These are phyloP conservation scores for Clunio marinus DNA, from an alignment of 2,888 invertebrate species.

Conservation along the genomic window DNA sequence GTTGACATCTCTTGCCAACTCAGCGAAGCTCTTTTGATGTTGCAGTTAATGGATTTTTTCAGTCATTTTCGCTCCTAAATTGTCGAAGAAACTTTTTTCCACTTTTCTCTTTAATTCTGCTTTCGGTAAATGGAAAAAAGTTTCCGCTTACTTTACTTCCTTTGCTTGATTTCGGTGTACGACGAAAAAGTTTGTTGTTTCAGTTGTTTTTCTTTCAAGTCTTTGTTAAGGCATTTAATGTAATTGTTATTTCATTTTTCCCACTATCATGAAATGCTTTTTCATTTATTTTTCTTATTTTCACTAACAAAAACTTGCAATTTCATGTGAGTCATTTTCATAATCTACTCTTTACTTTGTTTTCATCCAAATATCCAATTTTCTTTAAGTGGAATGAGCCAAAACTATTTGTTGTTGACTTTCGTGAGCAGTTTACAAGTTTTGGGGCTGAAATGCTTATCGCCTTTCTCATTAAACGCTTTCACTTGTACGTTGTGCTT, in stretches of 20 bases:
- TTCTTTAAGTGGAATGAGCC: not conserved
- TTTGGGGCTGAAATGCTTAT: slow-evolving; percentile 35
- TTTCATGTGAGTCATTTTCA: slow-evolving; percentile 34
- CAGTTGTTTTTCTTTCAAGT: slow-evolving; percentile 32
- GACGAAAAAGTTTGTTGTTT: slow-evolving; percentile 30
- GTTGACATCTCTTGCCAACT: not conserved
- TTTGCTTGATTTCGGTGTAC: slow-evolving; percentile 9
- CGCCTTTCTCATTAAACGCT: slow-evolving; percentile 33
- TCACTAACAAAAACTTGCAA: slow-evolving; percentile 29
- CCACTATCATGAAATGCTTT: not conserved
- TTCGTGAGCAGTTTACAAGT: slow-evolving; percentile 32
- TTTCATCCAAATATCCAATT: not conserved
- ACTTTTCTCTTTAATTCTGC: not conserved
- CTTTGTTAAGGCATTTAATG: slow-evolving; percentile 29
- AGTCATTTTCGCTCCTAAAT: slow-evolving; percentile 12
- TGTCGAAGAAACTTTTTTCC: slow-evolving; percentile 17
- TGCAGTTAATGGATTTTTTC: slow-evolving; percentile 36
- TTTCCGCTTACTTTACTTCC: not conserved
- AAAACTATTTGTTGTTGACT: slow-evolving; percentile 34
- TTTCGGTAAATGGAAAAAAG: slow-evolving; percentile 28
- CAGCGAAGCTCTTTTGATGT: not conserved
- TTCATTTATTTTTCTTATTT: slow-evolving; percentile 3
- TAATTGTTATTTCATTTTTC: slow-evolving; percentile 38
- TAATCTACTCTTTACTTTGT: slow-evolving; percentile 21
- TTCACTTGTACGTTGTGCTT: not conserved